A percentile compares a stretch with the other conserved stretches of the same genome.
These are phyloP conservation scores for Calliscelio sp. DNA, from an alignment of 2,888 invertebrate species.

Conservation along the genomic window DNA sequence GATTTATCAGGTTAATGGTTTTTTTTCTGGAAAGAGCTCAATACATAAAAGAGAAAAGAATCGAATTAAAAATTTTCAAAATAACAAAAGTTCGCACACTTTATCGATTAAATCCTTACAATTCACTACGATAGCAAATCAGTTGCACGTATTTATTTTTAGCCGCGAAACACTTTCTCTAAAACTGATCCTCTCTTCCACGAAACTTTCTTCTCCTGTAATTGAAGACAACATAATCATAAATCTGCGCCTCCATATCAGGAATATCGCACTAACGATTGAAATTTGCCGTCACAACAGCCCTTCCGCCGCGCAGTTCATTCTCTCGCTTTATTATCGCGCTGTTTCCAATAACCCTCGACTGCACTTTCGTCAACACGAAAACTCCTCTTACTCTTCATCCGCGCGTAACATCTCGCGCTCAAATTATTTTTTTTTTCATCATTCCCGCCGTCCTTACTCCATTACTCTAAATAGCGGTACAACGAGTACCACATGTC, in stretches of 20 bases:
- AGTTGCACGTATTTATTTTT: too few species aligned
- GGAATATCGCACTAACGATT: conserved; percentile 26
- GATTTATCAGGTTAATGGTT: too few species aligned
- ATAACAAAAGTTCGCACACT: too few species aligned
- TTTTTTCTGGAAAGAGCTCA: too few species aligned
- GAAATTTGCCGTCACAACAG: conserved; percentile 9
- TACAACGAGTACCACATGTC: conserved; percentile 73
- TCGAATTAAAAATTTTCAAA: too few species aligned
- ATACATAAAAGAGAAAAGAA: too few species aligned
- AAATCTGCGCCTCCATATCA: background rate
- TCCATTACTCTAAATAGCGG: conserved; percentile 72
- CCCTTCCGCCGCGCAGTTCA: conserved; percentile 15
- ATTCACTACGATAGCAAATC: too few species aligned
- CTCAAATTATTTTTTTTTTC: conserved; percentile 31
- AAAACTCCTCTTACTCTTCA: conserved; percentile 57
- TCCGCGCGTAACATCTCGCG: conserved; percentile 51
- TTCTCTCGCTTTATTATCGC: conserved; percentile 38
- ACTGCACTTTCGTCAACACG: conserved; percentile 57
- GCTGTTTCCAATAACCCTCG: conserved; percentile 29
- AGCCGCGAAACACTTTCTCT: too few species aligned
- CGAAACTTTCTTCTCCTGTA: background rate
- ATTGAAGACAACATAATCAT: conserved; percentile 6
- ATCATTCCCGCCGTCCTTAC: conserved; percentile 27
- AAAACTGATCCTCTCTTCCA: too few species aligned
- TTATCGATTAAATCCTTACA: too few species aligned